phyloP scores from a whole-genome alignment of 1,140 invertebrate genomes.

The Macrostomum lignano region DNA sequence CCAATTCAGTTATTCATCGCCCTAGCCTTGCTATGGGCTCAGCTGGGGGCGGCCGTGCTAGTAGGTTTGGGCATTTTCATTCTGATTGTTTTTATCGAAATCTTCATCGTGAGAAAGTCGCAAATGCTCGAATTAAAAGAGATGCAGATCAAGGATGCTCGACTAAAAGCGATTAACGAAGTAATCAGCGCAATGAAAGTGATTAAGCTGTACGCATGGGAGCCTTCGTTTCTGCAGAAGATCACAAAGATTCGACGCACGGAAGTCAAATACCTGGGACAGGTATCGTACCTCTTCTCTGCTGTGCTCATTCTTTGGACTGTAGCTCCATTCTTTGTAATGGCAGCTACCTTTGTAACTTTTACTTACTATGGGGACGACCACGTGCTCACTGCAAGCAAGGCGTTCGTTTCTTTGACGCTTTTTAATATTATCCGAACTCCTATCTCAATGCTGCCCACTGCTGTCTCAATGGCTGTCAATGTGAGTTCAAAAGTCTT shows the following conservation, averaged over 20 bases:
- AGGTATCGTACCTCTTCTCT: constrained; percentile 6
- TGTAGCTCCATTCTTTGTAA: constrained; percentile 3
- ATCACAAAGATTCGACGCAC: constrained; percentile 18
- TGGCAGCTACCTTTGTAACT: not conserved
- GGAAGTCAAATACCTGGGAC: constrained; percentile 28
- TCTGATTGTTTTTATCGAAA: too few species aligned
- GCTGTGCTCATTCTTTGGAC: constrained; percentile 1
- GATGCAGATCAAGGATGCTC: too few species aligned
- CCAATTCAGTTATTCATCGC: too few species aligned
- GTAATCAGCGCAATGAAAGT: constrained; percentile 26
- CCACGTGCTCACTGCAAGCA: constrained; percentile 22
- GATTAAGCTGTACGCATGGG: constrained; percentile 23
- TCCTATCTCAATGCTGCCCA: constrained; percentile 39
- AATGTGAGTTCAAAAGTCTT: constrained; percentile 12
- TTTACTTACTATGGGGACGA: not conserved
- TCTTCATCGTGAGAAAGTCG: too few species aligned
- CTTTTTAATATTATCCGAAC: constrained; percentile 90
- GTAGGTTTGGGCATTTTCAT: too few species aligned
- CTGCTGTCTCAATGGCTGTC: constrained; percentile 30
- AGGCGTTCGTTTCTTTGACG: constrained; percentile 64
- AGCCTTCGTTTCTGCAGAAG: constrained; percentile 27
- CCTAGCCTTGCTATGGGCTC: too few species aligned
- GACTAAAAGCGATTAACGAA: constrained; percentile 30
- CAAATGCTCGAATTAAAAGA: too few species aligned
- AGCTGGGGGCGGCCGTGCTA: too few species aligned